Evolutionary conservation across 2,888 invertebrate genomes (phyloP), one percentile per base, ranked within the genome.

Genomic region (Alitta virens): DNA sequence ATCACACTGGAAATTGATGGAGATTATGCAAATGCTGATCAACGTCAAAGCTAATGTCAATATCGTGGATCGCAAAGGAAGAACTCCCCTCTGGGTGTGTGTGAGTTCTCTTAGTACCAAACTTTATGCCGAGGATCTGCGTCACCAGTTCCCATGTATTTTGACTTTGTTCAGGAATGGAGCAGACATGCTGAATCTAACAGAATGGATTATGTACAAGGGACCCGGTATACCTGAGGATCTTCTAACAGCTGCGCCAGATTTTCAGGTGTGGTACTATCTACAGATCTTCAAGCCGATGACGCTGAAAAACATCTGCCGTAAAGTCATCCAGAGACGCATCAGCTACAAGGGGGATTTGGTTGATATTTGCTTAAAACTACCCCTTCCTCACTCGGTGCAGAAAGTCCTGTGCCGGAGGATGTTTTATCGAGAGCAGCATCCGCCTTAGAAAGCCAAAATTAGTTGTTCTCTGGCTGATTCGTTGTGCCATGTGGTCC

Each of bases 131-230:
- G 80, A 79, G 62, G 80, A 80, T 65, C 69, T 80, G 55, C 76
- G 77, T 53, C 77, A 78, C 65, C 77, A 79, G 71, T 73, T 80
- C 3, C 75, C 77, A 3, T 77, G 77, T 63, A 75, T 78, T 26
- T 72, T 77, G 60, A 71, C 78, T 14, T 69, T 82, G 66, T 78
- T 75, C 64, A 68, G 73, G 56, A 75, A 78, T 27, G 78, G 79
- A 58, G 80, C 82, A 69, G 82, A 82, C 71, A 80, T 81, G 78
- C 72, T 82, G 42, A 82, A 82, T 66, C 71, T 82, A 9, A 74
- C 76, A 9, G 78, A 79, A 64, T 82, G 82, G 82, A 67, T 81
- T n/a, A 74, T 76, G 46, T 76, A 76, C 75, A 80, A 80, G 57
- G 77, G 80, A 1, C 75, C 79, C 0, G 80, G 78, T 9, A 77